phyloP scores from a whole-genome alignment of 2,113 vertebrate species.

The Syngnathus typhle region DNA sequence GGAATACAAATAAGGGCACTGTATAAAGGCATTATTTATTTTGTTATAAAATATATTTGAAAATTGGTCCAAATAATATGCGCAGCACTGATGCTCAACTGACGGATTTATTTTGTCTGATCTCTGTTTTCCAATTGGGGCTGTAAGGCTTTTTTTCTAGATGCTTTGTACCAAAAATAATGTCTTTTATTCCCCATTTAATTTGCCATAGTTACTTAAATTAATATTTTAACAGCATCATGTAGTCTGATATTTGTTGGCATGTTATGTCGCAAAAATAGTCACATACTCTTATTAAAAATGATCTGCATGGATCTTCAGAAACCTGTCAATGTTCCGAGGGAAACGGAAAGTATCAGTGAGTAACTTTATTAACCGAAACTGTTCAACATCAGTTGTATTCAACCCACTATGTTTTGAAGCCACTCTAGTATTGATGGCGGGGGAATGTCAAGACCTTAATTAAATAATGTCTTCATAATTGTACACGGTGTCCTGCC shows the following conservation, averaged over 20 bases:
- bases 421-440: slow-evolving; percentile 73
- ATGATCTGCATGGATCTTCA: slow-evolving; percentile 62
- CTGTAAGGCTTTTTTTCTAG: slow-evolving; percentile 82
- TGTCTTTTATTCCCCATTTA: slow-evolving; percentile 48
- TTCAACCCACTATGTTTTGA: slow-evolving; percentile 66
- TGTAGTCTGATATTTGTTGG: slow-evolving; percentile 62
- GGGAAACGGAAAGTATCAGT: slow-evolving; percentile 47
- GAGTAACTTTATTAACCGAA: slow-evolving; percentile 54
- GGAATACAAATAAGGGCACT: slow-evolving; percentile 83
- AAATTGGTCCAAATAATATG: slow-evolving; percentile 82
- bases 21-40: slow-evolving; percentile 92
- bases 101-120: slow-evolving; percentile 83
- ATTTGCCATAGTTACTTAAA: slow-evolving; percentile 67
- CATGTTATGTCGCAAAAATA: slow-evolving; percentile 71
- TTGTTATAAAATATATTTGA: slow-evolving; percentile 87
- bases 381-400: slow-evolving; percentile 63
- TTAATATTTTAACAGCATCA: slow-evolving; percentile 73
- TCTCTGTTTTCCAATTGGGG: slow-evolving; percentile 82
- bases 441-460: slow-evolving; percentile 51
- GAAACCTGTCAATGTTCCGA: slow-evolving; percentile 59
- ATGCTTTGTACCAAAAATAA: slow-evolving; percentile 89
- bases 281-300: slow-evolving; percentile 67
- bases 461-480: slow-evolving; percentile 58
- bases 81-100: slow-evolving; percentile 77
- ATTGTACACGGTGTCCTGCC: slow-evolving; percentile 55